Conservation (phyloP, 2,888 invertebrate genomes). For the Tyria jacobaeae region DNA sequence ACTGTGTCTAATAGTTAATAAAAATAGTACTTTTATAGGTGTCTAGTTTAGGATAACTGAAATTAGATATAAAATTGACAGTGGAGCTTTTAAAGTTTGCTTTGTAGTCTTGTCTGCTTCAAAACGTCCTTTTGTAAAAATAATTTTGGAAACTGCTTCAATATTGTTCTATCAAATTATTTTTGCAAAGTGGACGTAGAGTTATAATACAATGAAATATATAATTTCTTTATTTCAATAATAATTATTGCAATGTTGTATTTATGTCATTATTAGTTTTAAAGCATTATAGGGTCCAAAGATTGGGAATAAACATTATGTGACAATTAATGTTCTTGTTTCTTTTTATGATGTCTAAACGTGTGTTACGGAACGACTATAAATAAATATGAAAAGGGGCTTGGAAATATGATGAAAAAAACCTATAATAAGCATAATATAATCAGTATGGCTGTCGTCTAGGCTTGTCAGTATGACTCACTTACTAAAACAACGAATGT, state of each 20-base stretch:
- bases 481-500: too few species aligned
- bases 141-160: conserved; percentile 48
- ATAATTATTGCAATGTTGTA: conserved; percentile 83
- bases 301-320: conserved; percentile 90
- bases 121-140: conserved; percentile 66
- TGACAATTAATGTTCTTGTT: conserved; percentile 81
- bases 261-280: conserved; percentile 87
- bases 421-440: too few species aligned
- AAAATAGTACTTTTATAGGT: conserved; percentile 70
- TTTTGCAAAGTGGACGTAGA: conserved; percentile 62
- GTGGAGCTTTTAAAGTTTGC: conserved; percentile 77
- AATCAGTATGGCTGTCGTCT: too few species aligned
- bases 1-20: conserved; percentile 66
- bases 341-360: conserved; percentile 54
- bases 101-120: conserved; percentile 76
- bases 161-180: conserved; percentile 51
- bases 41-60: conserved; percentile 74
- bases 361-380: not conserved
- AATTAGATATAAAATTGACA: conserved; percentile 72
- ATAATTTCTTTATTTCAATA: conserved; percentile 66
- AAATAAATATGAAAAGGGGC: too few species aligned
- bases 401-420: too few species aligned
- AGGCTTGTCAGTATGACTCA: too few species aligned
- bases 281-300: conserved; percentile 91
- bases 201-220: conserved; percentile 53